phyloP scores from a whole-genome alignment of 2,888 invertebrate species.

The Invenusta paracnida region DNA sequence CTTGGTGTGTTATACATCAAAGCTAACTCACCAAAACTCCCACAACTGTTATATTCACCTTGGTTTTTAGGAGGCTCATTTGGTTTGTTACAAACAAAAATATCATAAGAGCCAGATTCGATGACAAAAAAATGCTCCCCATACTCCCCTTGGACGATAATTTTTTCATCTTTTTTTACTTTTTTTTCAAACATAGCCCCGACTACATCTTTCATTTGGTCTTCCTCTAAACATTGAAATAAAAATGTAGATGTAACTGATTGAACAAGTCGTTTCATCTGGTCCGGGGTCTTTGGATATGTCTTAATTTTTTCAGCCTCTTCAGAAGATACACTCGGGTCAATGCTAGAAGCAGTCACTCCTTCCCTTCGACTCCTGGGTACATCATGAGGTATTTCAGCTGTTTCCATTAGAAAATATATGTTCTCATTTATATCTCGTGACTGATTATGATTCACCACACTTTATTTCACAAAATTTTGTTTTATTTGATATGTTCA shows the following conservation, averaged over 20 bases:
- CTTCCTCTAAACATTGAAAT: conserved; percentile 84
- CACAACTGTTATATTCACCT: conserved; percentile 81
- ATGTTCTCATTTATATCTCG: too few relatives aligned
- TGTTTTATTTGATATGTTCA: too few relatives aligned
- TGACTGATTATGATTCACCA: too few relatives aligned
- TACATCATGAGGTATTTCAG: too few relatives aligned
- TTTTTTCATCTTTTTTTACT: conserved; percentile 68
- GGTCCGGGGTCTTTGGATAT: conserved; percentile 80
- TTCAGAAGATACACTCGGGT: conserved; percentile 19
- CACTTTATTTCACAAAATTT: too few relatives aligned
- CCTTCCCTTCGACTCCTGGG: conserved; percentile 22
- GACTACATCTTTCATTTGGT: conserved; percentile 82
- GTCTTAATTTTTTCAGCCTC: not conserved
- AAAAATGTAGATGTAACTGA: conserved; percentile 84
- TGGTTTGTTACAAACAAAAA: not conserved
- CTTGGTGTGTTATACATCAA: conserved; percentile 95
- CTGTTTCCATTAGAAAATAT: too few relatives aligned
- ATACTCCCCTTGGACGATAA: conserved; percentile 91
- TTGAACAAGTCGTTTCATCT: conserved; percentile 79
- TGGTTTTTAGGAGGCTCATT: conserved; percentile 65
- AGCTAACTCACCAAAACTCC: conserved; percentile 92
- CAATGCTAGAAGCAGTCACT: conserved; percentile 42
- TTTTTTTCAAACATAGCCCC: conserved; percentile 93
- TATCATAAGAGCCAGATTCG: conserved; percentile 69
- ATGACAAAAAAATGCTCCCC: conserved; percentile 98